These are phyloP conservation scores for Semotilus atromaculatus DNA, from an alignment of 2,797 vertebrate genomes.

Conservation along the genomic window DNA sequence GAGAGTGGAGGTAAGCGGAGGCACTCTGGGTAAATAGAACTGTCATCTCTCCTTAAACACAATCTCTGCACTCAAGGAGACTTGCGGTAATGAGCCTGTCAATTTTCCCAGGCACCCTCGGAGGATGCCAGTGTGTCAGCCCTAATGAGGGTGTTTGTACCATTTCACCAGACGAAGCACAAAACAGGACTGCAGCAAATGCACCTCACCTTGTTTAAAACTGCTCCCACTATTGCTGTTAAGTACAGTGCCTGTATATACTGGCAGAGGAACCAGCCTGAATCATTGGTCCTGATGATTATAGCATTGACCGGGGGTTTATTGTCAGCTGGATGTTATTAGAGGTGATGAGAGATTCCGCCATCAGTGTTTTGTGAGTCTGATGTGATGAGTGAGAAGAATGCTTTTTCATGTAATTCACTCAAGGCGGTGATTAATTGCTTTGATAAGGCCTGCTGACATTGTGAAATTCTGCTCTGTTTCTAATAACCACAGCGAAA, in stretches of 20 bases:
- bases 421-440: slow-evolving; percentile 52
- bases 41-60: slow-evolving; percentile 55
- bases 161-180: slow-evolving; percentile 31
- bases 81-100: slow-evolving; percentile 53
- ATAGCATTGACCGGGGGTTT: slow-evolving; percentile 10
- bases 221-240: background rate
- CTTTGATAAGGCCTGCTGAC: slow-evolving; percentile 50
- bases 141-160: slow-evolving; percentile 56
- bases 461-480: slow-evolving; percentile 31
- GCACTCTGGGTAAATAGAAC: slow-evolving; percentile 50
- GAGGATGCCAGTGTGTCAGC: slow-evolving; percentile 24
- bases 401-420: slow-evolving; percentile 27
- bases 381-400: slow-evolving; percentile 37
- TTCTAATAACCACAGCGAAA: slow-evolving; percentile 42
- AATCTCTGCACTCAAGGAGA: slow-evolving; percentile 39
- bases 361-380: slow-evolving; percentile 9
- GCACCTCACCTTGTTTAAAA: slow-evolving; percentile 23
- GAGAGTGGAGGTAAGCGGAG: slow-evolving; percentile 23
- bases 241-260: background rate
- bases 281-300: background rate
- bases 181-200: slow-evolving; percentile 36
- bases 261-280: background rate
- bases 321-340: slow-evolving; percentile 26
- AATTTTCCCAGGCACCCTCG: slow-evolving; percentile 16
- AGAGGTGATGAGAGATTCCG: slow-evolving; percentile 3